A percentile compares a stretch with the other conserved stretches of the same genome.
These are phyloP conservation scores for Podarcis lilfordi DNA, from an alignment of 2,797 vertebrate genomes.

Conservation along the genomic window DNA sequence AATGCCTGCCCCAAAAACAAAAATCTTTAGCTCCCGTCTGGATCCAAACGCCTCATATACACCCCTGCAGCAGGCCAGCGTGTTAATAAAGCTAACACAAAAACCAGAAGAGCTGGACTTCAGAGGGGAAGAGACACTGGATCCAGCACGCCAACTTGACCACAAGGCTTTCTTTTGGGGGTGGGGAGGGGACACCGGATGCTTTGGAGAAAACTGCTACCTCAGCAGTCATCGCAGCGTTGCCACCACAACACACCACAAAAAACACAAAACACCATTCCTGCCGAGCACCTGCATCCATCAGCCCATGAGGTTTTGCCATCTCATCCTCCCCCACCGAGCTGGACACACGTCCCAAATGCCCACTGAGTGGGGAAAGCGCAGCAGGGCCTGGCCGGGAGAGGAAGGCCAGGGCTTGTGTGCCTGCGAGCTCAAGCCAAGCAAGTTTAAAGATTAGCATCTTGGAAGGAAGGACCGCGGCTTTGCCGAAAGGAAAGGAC, in stretches of 20 bases:
- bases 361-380: slow-evolving; percentile 22
- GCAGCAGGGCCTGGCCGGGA: not conserved
- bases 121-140: not conserved
- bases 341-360: slow-evolving; percentile 48
- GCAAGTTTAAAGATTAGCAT: slow-evolving; percentile 49
- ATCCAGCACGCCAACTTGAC: slow-evolving; percentile 33
- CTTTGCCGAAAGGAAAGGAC: slow-evolving; percentile 51
- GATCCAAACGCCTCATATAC: not conserved
- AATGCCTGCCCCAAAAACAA: not conserved
- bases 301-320: slow-evolving; percentile 55
- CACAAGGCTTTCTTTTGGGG: not conserved
- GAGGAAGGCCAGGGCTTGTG: slow-evolving; percentile 49
- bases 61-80: not conserved
- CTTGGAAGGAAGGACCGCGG: slow-evolving; percentile 39
- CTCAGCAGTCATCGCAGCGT: slow-evolving; percentile 42
- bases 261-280: slow-evolving; percentile 59
- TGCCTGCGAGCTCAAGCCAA: slow-evolving; percentile 37
- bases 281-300: slow-evolving; percentile 59
- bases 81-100: not conserved
- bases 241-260: slow-evolving; percentile 65
- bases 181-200: slow-evolving; percentile 41
- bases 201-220: slow-evolving; percentile 34
- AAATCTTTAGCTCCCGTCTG: not conserved
- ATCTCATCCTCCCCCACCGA: slow-evolving; percentile 10
- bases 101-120: slow-evolving; percentile 8